These are phyloP conservation scores for Oxygymnocypris stewartii DNA, from an alignment of 2,113 vertebrate genomes.

Conservation along the genomic window DNA sequence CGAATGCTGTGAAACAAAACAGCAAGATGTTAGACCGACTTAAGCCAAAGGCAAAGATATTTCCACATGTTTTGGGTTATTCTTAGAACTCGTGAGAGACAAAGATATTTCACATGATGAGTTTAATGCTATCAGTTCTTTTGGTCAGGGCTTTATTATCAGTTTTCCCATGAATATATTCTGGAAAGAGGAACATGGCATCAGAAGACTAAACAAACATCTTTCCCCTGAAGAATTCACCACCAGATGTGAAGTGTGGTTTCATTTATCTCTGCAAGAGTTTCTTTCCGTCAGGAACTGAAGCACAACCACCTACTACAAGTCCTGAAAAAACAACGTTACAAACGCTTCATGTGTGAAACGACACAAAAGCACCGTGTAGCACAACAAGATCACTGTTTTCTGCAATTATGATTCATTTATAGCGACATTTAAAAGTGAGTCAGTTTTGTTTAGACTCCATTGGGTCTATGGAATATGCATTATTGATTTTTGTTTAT, in stretches of 20 bases:
- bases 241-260: not conserved
- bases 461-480: not conserved
- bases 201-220: constrained; percentile 17
- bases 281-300: not conserved
- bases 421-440: not conserved
- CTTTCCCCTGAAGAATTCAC: not conserved
- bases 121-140: not conserved
- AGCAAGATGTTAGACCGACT: not conserved
- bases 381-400: not conserved
- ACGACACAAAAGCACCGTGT: not conserved
- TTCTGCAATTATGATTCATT: not conserved
- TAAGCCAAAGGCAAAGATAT: not conserved
- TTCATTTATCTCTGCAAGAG: not conserved
- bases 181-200: not conserved
- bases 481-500: not conserved
- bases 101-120: constrained; percentile 4
- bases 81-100: not conserved
- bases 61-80: constrained; percentile 2
- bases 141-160: not conserved
- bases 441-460: not conserved
- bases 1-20: not conserved
- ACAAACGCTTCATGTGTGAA: not conserved
- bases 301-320: not conserved
- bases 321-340: not conserved
- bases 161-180: constrained; percentile 11